A percentile compares a stretch with the other conserved stretches of the same genome.
These are phyloP conservation scores for Heliangelus exortis DNA, from an alignment of 2,797 vertebrate species.

Conservation along the genomic window DNA sequence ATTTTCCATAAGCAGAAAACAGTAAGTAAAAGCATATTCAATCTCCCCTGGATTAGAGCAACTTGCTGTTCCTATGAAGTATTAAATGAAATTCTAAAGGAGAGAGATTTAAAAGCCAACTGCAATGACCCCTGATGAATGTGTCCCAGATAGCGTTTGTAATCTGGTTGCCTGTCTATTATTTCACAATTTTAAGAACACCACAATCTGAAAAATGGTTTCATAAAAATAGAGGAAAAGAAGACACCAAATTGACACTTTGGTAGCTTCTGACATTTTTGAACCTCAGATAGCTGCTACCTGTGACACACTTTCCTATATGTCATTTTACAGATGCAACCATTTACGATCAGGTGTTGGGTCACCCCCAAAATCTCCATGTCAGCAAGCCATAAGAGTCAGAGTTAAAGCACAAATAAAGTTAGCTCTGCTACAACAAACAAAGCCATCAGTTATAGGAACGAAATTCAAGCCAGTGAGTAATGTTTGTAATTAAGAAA, in stretches of 20 bases:
- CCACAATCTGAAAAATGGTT: not conserved
- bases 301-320: not conserved
- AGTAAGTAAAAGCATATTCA: not conserved
- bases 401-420: not conserved
- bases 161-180: not conserved
- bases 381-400: not conserved
- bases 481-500: not conserved
- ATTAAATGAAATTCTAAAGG: conserved; percentile 54
- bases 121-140: not conserved
- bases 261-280: not conserved
- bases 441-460: not conserved
- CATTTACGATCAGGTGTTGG: not conserved
- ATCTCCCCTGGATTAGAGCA: conserved; percentile 7
- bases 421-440: not conserved
- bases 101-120: conserved; percentile 45
- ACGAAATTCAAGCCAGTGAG: not conserved
- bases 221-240: not conserved
- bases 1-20: not conserved
- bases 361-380: not conserved
- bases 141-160: conserved; percentile 8
- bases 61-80: conserved; percentile 14
- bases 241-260: not conserved
- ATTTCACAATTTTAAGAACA: conserved; percentile 21
- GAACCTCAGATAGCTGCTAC: not conserved
- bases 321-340: not conserved